Conservation (phyloP, 2,797 vertebrate genomes). For the Xiphorhynchus erythropygius region DNA sequence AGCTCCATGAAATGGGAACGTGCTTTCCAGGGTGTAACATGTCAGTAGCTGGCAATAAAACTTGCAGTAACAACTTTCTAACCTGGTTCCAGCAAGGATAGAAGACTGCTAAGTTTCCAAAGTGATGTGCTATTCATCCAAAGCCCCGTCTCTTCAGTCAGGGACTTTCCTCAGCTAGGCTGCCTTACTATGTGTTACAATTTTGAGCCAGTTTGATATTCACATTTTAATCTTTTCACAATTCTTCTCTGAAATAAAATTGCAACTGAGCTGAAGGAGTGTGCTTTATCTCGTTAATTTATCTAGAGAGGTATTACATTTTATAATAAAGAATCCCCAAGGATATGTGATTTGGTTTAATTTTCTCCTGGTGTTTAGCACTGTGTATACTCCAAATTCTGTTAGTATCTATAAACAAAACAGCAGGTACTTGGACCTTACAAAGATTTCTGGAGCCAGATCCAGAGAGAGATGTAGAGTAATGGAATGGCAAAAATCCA, state of each 20-base stretch:
- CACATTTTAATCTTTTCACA: not conserved
- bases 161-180: not conserved
- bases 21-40: not conserved
- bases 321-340: slow-evolving; percentile 10
- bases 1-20: not conserved
- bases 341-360: slow-evolving; percentile 15
- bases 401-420: not conserved
- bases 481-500: slow-evolving; percentile 54
- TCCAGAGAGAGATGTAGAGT: not conserved
- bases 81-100: not conserved
- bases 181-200: not conserved
- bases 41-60: not conserved
- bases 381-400: not conserved
- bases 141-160: not conserved
- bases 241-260: not conserved
- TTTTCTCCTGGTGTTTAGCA: slow-evolving; percentile 39
- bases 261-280: not conserved
- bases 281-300: slow-evolving; percentile 3
- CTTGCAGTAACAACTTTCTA: not conserved
- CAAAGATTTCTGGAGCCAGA: slow-evolving; percentile 30
- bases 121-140: not conserved
- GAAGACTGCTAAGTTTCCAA: not conserved
- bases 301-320: not conserved
- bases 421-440: slow-evolving; percentile 46
- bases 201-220: not conserved